phyloP scores from a whole-genome alignment of 2,888 invertebrate species.

The Gryllus longicercus region DNA sequence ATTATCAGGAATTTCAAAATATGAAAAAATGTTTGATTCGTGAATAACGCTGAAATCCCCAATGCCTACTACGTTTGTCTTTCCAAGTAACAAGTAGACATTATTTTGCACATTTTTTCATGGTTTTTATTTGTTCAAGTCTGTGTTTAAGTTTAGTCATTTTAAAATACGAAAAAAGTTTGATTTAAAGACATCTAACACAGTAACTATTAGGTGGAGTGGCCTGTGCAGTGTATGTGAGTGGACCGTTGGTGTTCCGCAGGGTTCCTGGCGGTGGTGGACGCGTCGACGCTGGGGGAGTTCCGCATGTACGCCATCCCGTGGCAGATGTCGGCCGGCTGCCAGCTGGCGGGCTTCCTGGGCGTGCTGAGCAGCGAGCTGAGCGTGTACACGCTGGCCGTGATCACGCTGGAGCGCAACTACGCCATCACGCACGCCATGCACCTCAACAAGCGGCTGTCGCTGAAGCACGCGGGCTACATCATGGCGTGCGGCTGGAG shows the following conservation, averaged over 20 bases:
- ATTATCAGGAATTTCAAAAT: too few relatives aligned
- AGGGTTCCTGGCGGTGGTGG: constrained; percentile 92
- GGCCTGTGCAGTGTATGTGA: not conserved
- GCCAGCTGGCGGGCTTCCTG: constrained; percentile 90
- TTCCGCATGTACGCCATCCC: constrained; percentile 94
- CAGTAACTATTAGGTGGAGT: not conserved
- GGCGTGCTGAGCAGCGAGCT: constrained; percentile 91
- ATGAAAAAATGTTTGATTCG: too few relatives aligned
- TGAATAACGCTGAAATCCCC: too few relatives aligned
- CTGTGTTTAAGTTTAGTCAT: not conserved
- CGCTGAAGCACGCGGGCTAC: constrained; percentile 83
- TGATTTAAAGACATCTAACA: not conserved
- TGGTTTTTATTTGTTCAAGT: too few relatives aligned
- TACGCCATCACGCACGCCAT: constrained; percentile 98
- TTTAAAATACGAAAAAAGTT: not conserved
- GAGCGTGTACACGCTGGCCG: constrained; percentile 91
- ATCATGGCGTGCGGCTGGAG: constrained; percentile 94
- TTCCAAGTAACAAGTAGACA: too few relatives aligned
- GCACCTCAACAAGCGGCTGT: constrained; percentile 90
- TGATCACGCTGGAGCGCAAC: constrained; percentile 92
- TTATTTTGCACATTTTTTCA: too few relatives aligned
- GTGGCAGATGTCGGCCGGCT: constrained; percentile 94
- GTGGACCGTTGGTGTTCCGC: constrained; percentile 28
- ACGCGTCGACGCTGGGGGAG: constrained; percentile 91
- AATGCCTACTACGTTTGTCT: too few relatives aligned